These are phyloP conservation scores for Temnothorax rugatulus DNA, from an alignment of 2,888 invertebrate genomes.

Conservation along the genomic window DNA sequence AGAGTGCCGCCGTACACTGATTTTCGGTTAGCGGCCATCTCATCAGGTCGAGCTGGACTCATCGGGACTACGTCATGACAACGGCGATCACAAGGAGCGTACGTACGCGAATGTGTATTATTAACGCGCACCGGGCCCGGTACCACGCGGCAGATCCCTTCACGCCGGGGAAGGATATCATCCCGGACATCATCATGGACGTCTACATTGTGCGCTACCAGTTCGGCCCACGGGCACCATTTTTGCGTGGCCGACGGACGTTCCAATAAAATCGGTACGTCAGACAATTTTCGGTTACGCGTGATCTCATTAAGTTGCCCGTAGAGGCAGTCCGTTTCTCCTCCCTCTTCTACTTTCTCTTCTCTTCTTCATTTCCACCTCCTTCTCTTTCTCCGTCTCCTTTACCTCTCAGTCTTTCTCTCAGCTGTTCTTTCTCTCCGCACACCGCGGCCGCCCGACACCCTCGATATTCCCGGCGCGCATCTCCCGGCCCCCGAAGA, in stretches of 20 bases:
- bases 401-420: constrained; percentile 45
- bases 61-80: constrained; percentile 63
- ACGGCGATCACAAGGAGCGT: constrained; percentile 58
- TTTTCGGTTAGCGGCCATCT: constrained; percentile 63
- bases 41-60: constrained; percentile 54
- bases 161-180: constrained; percentile 59
- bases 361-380: constrained; percentile 46
- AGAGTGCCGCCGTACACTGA: constrained; percentile 53
- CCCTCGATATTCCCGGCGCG: constrained; percentile 14
- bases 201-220: constrained; percentile 66
- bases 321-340: constrained; percentile 69
- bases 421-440: constrained; percentile 49
- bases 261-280: constrained; percentile 84
- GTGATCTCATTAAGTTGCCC: constrained; percentile 85
- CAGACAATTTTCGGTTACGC: constrained; percentile 86
- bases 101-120: constrained; percentile 63
- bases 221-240: constrained; percentile 63
- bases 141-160: constrained; percentile 51
- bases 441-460: constrained; percentile 15
- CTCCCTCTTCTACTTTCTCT: constrained; percentile 50
- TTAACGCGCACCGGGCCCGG: constrained; percentile 59
- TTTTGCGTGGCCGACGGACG: constrained; percentile 73
- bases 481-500: constrained; percentile 17
- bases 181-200: constrained; percentile 59
- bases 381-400: constrained; percentile 49